These are phyloP conservation scores for Melitaea cinxia DNA, from an alignment of 1,140 invertebrate genomes.

Conservation along the genomic window DNA sequence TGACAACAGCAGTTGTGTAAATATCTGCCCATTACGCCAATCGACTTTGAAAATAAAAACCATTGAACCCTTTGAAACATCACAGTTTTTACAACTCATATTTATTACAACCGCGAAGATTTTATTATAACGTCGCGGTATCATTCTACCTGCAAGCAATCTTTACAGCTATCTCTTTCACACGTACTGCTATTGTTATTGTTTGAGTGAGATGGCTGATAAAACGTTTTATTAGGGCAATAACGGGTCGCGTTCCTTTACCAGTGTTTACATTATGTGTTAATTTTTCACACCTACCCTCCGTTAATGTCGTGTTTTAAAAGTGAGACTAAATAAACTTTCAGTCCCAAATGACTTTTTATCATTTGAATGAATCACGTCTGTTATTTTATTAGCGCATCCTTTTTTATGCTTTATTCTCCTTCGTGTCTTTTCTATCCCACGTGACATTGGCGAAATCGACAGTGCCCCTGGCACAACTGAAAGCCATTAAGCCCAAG, in stretches of 20 bases:
- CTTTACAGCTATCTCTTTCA: slow-evolving; percentile 28
- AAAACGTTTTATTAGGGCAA: slow-evolving; percentile 23
- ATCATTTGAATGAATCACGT: background rate
- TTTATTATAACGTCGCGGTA: slow-evolving; percentile 41
- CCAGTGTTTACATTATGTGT: slow-evolving; percentile 44
- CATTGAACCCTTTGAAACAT: slow-evolving; percentile 3
- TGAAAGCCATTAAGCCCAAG: too few relatives aligned
- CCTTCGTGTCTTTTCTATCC: too few relatives aligned
- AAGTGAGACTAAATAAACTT: background rate
- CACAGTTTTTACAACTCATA: slow-evolving; percentile 39
- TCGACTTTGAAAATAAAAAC: slow-evolving; percentile 29
- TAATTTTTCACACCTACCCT: slow-evolving; percentile 43
- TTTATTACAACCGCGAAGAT: slow-evolving; percentile 45
- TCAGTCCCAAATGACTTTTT: too few relatives aligned
- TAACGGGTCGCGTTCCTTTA: slow-evolving; percentile 5
- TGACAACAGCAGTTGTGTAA: background rate
- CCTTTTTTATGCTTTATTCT: background rate
- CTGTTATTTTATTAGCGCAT: background rate
- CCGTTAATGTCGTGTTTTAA: slow-evolving; percentile 33
- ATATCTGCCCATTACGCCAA: background rate
- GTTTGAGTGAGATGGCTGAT: slow-evolving; percentile 27
- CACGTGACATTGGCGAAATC: too few relatives aligned
- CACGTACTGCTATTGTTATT: slow-evolving; percentile 18
- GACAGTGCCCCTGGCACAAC: too few relatives aligned
- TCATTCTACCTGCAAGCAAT: slow-evolving; percentile 38